Percentiles rank a stretch among this genome's conserved stretches.
phyloP scores from a whole-genome alignment of 1,140 invertebrate species.

The Mya arenaria region DNA sequence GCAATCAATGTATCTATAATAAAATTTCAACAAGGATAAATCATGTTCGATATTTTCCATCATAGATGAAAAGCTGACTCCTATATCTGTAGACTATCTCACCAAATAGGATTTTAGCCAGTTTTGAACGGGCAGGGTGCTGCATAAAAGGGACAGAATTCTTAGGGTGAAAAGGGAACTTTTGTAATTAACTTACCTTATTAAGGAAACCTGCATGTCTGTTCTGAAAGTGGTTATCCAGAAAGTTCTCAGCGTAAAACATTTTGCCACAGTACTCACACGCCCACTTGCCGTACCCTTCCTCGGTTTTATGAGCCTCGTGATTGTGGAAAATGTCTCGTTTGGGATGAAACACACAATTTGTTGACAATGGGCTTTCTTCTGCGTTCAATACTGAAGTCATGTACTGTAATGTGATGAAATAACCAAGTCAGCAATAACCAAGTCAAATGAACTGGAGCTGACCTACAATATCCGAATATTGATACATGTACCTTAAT shows the following conservation, averaged over 20 bases:
- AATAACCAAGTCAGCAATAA: not conserved
- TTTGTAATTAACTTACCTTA: no score
- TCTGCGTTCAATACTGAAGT: not conserved
- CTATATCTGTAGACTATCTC: not conserved
- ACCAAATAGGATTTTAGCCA: not conserved
- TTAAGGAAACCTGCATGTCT: no score
- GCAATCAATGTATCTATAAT: not conserved
- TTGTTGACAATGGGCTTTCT: slow-evolving; percentile 85
- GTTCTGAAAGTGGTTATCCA: slow-evolving; percentile 94
- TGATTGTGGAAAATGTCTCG: slow-evolving; percentile 93
- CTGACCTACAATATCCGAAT: not conserved
- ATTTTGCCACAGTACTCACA: slow-evolving; percentile 95
- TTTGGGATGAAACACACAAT: slow-evolving; percentile 93
- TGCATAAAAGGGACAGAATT: no score
- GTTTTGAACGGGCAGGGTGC: no score
- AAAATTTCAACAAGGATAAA: not conserved
- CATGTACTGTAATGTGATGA: not conserved
- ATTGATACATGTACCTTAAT: not conserved
- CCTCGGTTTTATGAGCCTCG: slow-evolving; percentile 81
- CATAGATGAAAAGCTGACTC: no score
- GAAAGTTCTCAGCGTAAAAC: slow-evolving; percentile 92
- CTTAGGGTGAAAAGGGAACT: no score
- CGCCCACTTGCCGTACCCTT: slow-evolving; percentile 89
- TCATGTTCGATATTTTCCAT: no score
- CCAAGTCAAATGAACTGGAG: not conserved